These are phyloP conservation scores for Zosterops borbonicus DNA, from an alignment of 2,113 vertebrate species.

Conservation along the genomic window DNA sequence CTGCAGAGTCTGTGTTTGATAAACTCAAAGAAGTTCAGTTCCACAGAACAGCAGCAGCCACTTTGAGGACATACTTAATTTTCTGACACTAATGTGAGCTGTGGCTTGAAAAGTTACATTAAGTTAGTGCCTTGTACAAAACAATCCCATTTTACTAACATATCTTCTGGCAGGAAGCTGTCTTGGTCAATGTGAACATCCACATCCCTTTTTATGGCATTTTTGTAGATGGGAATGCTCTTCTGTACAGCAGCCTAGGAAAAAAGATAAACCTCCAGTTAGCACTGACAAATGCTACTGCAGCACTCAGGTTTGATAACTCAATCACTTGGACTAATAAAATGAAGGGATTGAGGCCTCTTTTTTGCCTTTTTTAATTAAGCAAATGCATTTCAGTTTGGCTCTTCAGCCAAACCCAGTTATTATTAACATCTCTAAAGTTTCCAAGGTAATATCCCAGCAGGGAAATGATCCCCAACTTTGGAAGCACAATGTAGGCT, in stretches of 20 bases:
- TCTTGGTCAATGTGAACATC: slow-evolving; percentile 92
- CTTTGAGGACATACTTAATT: not conserved
- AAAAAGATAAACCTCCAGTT: not conserved
- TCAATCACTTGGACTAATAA: not conserved
- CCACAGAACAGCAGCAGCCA: not conserved
- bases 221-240: slow-evolving; percentile 88
- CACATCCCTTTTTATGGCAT: slow-evolving; percentile 84
- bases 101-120: not conserved
- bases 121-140: not conserved
- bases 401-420: not conserved
- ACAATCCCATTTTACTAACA: slow-evolving; percentile 76
- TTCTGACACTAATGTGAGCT: not conserved
- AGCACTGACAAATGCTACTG: not conserved
- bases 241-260: slow-evolving; percentile 87
- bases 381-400: not conserved
- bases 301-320: not conserved
- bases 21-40: not conserved
- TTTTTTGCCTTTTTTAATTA: not conserved
- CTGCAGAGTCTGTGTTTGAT: not conserved
- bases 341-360: not conserved
- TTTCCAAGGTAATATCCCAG: not conserved
- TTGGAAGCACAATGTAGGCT: not conserved
- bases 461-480: not conserved
- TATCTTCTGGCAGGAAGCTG: slow-evolving; percentile 84
- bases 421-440: not conserved